Evolutionary conservation across 1,140 invertebrate genomes (phyloP), one percentile per base, ranked within the genome.

Genomic region (Dreissena polymorpha): DNA sequence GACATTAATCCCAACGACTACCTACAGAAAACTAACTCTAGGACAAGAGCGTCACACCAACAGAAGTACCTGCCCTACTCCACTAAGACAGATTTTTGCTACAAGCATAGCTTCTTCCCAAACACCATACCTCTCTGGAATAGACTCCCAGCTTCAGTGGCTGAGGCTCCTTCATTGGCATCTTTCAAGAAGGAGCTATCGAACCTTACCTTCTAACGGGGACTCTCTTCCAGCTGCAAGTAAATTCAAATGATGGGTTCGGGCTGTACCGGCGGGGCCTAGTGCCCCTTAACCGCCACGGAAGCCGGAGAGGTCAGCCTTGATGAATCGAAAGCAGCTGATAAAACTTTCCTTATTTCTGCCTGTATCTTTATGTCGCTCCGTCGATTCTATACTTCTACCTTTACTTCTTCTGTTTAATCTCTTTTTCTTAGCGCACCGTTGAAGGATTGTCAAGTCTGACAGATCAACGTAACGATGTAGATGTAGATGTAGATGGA

Each of bases 131-230:
- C 39, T 2, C 2, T 39, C 3, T 39, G 39, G 8, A 39, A 39
- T 8, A 39, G 8, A 39, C 39, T 39, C 2, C 39, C 39, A 55
- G 27, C 60, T 10, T 49, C n/a, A n/a, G n/a, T n/a, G n/a, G 68
- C 68, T 70, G 68, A 70, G 68, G 29, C 68, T 23, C 29, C 12
- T 27, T 39, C 68, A 13, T 70, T 29, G 21, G 39, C 7, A 70
- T 29, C 68, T 27, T 49, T 70, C 18, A 39, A 29, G 14, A 70
- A 27, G n/a, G 12, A 27, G 70, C n/a, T 18, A 10, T 72, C n/a
- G 39, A 39, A 2, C 39, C 39, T 5, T 5, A 2, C 39, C 70
- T 51, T 51, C 27, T 51, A 39, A 29, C 12, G 70, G 49, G 7
- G 2, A 18, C 23, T n/a, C 60, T 3, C 60, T 63, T 23, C 60